Percentiles rank a stretch among this genome's conserved stretches.
Conservation (phyloP, 1,140 invertebrate genomes). For the Coptotermes formosanus region DNA sequence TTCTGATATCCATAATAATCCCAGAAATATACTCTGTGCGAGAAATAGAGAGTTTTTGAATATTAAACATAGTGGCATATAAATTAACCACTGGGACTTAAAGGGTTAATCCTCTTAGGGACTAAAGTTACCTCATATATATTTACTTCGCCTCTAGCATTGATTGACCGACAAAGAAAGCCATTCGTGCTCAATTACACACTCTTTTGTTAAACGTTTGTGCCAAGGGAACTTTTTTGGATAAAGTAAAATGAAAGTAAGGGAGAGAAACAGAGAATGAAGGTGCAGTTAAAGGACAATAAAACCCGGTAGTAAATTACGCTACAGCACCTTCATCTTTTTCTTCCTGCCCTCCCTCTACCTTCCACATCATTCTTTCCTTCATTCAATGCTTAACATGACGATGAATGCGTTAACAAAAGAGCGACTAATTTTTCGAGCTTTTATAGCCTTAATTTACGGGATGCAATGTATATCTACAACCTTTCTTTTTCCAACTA, state of each 20-base stretch:
- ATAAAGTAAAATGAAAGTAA: background rate
- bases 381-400: background rate
- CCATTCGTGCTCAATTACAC: background rate
- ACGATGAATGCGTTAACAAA: slow-evolving; percentile 8
- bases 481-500: background rate
- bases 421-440: background rate
- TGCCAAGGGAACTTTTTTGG: background rate
- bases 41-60: too few relatives aligned
- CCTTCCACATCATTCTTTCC: slow-evolving; percentile 1
- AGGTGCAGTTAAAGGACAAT: slow-evolving; percentile 7
- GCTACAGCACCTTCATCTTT: background rate
- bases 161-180: background rate
- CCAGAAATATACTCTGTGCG: too few relatives aligned
- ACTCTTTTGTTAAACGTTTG: background rate
- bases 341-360: background rate
- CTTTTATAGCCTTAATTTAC: slow-evolving; percentile 17
- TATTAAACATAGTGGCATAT: too few relatives aligned
- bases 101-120: too few relatives aligned
- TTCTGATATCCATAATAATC: too few relatives aligned
- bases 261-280: background rate
- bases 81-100: too few relatives aligned
- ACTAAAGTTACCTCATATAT: too few relatives aligned
- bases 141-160: background rate
- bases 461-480: background rate
- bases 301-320: slow-evolving; percentile 12